A percentile compares a stretch with the other conserved stretches of the same genome.
These are phyloP conservation scores for Sitophilus oryzae DNA, from an alignment of 1,140 invertebrate genomes.

Conservation along the genomic window DNA sequence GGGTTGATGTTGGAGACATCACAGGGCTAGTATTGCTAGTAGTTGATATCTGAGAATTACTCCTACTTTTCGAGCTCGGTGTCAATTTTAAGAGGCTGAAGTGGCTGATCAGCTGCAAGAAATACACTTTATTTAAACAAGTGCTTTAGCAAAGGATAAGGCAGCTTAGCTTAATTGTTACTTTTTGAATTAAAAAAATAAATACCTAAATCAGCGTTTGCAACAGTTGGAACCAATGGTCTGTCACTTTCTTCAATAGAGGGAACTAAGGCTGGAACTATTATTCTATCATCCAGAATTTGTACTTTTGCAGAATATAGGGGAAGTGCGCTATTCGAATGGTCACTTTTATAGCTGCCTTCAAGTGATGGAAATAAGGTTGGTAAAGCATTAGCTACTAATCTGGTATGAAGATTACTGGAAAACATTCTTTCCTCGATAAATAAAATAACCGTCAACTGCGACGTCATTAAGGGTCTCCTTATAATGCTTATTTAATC, in stretches of 20 bases:
- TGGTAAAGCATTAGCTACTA: conserved; percentile 5
- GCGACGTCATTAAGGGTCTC: too few species aligned
- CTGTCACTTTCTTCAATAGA: background rate
- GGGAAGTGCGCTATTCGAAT: background rate
- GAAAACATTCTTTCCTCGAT: conserved; percentile 14
- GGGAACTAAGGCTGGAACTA: background rate
- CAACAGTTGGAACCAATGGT: too few species aligned
- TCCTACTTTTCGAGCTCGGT: background rate
- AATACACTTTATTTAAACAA: background rate
- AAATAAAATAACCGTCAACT: too few species aligned
- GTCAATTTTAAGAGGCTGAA: too few species aligned
- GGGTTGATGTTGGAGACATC: conserved; percentile 1
- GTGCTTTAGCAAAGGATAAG: too few species aligned
- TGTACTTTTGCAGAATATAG: background rate
- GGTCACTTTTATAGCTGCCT: conserved; percentile 8
- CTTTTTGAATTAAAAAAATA: too few species aligned
- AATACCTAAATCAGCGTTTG: too few species aligned
- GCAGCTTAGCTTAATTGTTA: too few species aligned
- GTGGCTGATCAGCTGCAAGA: background rate
- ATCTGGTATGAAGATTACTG: background rate
- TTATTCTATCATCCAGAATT: background rate
- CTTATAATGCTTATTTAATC: too few species aligned
- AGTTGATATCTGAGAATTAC: background rate
- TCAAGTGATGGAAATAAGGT: conserved; percentile 15
- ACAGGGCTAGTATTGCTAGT: background rate